Base-by-base conservation (phyloP, 2,797 vertebrate genomes). In the Psittacula derbiana region DNA sequence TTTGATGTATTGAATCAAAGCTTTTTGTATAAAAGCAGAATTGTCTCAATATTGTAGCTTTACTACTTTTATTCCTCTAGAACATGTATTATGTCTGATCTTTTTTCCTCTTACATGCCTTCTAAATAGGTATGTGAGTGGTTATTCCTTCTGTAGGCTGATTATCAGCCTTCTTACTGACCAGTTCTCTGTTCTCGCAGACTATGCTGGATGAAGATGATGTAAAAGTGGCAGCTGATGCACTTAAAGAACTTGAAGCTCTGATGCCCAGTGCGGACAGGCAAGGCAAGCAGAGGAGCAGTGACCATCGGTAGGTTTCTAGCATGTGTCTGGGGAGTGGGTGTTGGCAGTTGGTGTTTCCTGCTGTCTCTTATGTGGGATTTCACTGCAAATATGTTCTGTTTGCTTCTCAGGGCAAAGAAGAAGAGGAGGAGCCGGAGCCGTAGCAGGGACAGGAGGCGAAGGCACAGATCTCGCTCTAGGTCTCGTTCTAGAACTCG, bases 161-260 rank as follows among this genome's bases (percentile, higher is more conserved):
- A 36, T 83, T 27, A 4, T 83, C 43, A 70, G 73, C 15, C 5
- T 58, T 44, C 38, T 81, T 36, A 67, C 18, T 8, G 57, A 49
- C 2, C 2, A 38, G 1, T 57, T 88, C 31, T 88, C 49, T 92
- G 36, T 53, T 43, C 55, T 52, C 57, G 24, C 69, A 99, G 99
- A 98, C 55, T 19, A 97, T 99, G 90, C 94, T 99, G 58, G 99
- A 99, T 78, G 99, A 99, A 58, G 99, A 99, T 81, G 99, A 99
- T n/a, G 98, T 99, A 72, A 99, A 99, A 80, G 98, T 99, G 2
- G 99, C 99, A 31, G 99, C 98, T 53, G 99, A 99, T 95, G 99
- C 99, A 27, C 98, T 99, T 94, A 99, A 99, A 62, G 99, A 99
- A 65, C 97, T 99, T 10, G 99, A 99, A 97, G 99, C 99, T 97